Evolutionary conservation across 2,797 vertebrate genomes (phyloP).

Genomic region (Heliangelus exortis): DNA sequence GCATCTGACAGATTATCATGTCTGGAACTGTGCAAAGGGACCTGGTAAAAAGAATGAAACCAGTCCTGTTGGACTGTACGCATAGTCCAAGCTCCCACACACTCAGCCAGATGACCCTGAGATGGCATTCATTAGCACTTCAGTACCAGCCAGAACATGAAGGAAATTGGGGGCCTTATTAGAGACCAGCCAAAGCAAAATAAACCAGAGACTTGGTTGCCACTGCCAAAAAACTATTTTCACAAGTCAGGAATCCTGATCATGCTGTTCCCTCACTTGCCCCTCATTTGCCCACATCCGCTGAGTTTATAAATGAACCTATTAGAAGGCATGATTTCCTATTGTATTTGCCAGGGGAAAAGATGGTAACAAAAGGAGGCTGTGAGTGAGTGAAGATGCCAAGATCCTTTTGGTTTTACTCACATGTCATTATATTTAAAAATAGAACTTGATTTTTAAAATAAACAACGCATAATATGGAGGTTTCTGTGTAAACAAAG

Average conservation of each 20-base stretch:
- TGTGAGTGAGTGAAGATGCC: slow-evolving; percentile 10
- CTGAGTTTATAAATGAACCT: slow-evolving; percentile 47
- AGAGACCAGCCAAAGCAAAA: slow-evolving; percentile 60
- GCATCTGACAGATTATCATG: neutral
- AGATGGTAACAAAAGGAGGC: slow-evolving; percentile 48
- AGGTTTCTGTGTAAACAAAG: slow-evolving; percentile 35
- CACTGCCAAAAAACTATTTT: slow-evolving; percentile 72
- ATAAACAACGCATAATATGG: slow-evolving; percentile 45
- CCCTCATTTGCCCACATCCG: slow-evolving; percentile 61
- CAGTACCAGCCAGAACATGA: slow-evolving; percentile 51
- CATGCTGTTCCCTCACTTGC: slow-evolving; percentile 61
- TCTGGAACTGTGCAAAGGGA: neutral
- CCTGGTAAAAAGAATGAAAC: neutral
- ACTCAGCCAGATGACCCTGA: neutral
- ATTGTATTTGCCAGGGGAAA: slow-evolving; percentile 28
- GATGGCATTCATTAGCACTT: slow-evolving; percentile 42
- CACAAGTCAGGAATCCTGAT: slow-evolving; percentile 65
- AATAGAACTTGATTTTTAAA: slow-evolving; percentile 54
- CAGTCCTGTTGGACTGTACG: neutral
- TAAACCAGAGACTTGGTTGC: slow-evolving; percentile 46
- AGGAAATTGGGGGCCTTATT: slow-evolving; percentile 48
- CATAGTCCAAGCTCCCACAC: neutral
- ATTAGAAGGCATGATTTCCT: slow-evolving; percentile 40
- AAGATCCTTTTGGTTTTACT: slow-evolving; percentile 12
- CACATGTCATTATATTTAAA: slow-evolving; percentile 43